Evolutionary conservation across 53 echinoderm and acorn worm species (phyloP).

Genomic region (Stichopus horrens): DNA sequence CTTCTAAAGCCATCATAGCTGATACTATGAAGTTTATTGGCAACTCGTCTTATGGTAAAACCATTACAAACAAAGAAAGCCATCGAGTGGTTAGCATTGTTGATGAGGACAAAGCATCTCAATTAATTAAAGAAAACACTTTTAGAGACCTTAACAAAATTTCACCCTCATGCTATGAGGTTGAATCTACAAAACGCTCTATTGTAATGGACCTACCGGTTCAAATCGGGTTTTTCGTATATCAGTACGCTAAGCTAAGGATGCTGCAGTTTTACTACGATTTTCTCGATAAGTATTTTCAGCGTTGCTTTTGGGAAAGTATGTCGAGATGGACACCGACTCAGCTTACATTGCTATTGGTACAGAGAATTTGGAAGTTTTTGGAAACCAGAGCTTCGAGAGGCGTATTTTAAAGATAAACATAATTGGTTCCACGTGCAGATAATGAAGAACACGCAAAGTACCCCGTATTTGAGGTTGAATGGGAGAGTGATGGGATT

Average conservation of each 20-base stretch:
- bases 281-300: not conserved
- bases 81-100: too few species aligned
- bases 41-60: too few species aligned
- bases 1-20: too few species aligned
- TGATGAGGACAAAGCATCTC: too few species aligned
- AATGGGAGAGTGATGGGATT: not conserved
- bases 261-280: not conserved
- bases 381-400: too few species aligned
- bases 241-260: not conserved
- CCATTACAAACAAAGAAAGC: not conserved
- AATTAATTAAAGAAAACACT: constrained; percentile 6
- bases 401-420: too few species aligned
- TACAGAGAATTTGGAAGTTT: too few species aligned
- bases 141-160: not conserved
- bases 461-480: not conserved
- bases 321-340: not conserved
- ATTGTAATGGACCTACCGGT: not conserved
- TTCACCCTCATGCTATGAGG: constrained; percentile 29
- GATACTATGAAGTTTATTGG: too few species aligned
- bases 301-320: not conserved
- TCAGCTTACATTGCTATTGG: too few species aligned
- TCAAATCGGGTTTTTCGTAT: too few species aligned
- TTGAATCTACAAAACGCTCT: constrained; percentile 38
- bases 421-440: too few species aligned
- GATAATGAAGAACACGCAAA: too few species aligned